These are phyloP conservation scores for Sinelater perroti DNA, from an alignment of 2,888 invertebrate species.

Conservation along the genomic window DNA sequence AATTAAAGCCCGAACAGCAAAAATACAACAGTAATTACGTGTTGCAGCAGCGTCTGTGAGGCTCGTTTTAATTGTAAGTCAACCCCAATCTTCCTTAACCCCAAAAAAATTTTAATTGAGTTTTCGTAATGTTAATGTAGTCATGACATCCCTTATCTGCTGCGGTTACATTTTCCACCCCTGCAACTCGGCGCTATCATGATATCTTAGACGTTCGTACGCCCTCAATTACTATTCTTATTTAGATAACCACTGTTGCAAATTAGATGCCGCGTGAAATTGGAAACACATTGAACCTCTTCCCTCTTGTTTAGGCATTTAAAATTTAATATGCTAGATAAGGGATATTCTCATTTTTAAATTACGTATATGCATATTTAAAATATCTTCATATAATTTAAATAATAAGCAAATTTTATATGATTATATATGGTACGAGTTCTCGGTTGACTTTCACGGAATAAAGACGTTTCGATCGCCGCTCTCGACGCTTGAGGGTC, in stretches of 20 bases:
- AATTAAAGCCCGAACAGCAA: not conserved
- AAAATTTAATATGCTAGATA: no score
- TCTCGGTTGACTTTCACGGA: no score
- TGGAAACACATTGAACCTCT: slow-evolving; percentile 11
- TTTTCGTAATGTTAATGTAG: slow-evolving; percentile 50
- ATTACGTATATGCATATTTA: no score
- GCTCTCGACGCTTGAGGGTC: no score
- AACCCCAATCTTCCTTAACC: slow-evolving; percentile 8
- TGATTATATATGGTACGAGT: no score
- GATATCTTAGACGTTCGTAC: slow-evolving; percentile 38
- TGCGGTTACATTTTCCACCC: slow-evolving; percentile 47
- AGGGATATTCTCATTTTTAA: no score
- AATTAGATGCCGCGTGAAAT: slow-evolving; percentile 29
- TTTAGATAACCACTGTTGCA: slow-evolving; percentile 43
- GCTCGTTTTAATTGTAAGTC: slow-evolving; percentile 7
- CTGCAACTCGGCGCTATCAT: slow-evolving; percentile 41
- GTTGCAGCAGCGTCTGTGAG: not conserved
- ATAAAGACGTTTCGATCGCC: no score
- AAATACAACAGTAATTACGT: slow-evolving; percentile 5
- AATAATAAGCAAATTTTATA: no score
- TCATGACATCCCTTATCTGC: slow-evolving; percentile 53
- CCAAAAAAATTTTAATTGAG: slow-evolving; percentile 52
- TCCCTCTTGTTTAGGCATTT: not conserved
- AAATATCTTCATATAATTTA: no score
- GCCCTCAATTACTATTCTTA: slow-evolving; percentile 48